A percentile compares a stretch with the other conserved stretches of the same genome.
These are phyloP conservation scores for Lates calcarifer DNA, from an alignment of 2,113 vertebrate genomes.

Conservation along the genomic window DNA sequence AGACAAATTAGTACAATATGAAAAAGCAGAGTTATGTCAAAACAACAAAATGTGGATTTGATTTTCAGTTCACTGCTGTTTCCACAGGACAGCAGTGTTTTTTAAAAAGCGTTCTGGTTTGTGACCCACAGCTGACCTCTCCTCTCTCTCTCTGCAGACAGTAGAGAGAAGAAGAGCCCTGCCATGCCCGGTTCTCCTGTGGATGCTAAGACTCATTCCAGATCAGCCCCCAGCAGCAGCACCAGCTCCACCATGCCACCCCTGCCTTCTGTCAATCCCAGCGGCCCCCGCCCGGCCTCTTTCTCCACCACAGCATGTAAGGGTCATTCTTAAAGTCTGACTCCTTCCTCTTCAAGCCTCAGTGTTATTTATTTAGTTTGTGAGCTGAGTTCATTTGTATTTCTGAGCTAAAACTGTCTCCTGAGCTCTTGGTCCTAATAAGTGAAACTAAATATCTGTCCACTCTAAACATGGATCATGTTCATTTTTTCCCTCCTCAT, in stretches of 20 bases:
- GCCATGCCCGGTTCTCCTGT: constrained; percentile 98
- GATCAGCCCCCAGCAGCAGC: constrained; percentile 89
- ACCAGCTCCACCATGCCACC: constrained; percentile 93
- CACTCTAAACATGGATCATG: not conserved
- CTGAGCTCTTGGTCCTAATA: not conserved
- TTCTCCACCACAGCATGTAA: constrained; percentile 95
- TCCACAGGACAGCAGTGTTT: too few relatives aligned
- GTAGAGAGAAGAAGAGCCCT: constrained; percentile 94
- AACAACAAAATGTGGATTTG: not conserved
- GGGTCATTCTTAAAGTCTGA: constrained; percentile 43
- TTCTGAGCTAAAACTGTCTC: not conserved
- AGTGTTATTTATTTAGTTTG: not conserved
- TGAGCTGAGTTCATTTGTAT: not conserved
- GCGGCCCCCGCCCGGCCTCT: constrained; percentile 92
- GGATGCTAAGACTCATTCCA: constrained; percentile 98
- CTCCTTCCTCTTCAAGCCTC: not conserved
- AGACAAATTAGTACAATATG: not conserved
- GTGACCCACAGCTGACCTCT: constrained; percentile 43
- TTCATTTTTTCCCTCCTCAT: not conserved
- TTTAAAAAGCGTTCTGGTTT: not conserved
- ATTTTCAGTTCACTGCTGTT: not conserved
- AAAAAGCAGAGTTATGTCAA: not conserved
- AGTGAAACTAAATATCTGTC: not conserved
- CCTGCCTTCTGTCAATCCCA: constrained; percentile 93
- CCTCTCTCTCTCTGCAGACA: constrained; percentile 83